Conservation (phyloP, 2,113 vertebrate species). For the Neolamprologus devosi region DNA sequence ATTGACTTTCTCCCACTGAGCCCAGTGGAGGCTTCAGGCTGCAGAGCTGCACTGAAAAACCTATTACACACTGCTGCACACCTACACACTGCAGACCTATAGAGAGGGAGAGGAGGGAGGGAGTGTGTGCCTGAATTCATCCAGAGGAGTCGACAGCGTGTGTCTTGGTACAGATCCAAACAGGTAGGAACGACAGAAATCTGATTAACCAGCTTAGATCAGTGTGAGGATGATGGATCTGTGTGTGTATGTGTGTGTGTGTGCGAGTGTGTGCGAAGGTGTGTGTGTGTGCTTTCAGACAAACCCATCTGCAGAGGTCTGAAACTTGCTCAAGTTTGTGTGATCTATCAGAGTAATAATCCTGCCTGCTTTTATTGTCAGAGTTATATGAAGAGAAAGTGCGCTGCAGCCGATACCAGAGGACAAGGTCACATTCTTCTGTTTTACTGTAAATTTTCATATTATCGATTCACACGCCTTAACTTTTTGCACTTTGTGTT, state of each 20-base stretch:
- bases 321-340: not conserved
- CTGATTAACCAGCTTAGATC: conserved; percentile 30
- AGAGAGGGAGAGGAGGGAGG: not conserved
- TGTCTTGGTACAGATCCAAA: conserved; percentile 33
- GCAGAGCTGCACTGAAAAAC: conserved; percentile 35
- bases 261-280: not conserved
- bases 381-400: not conserved
- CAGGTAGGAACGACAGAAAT: conserved; percentile 17
- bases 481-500: not conserved
- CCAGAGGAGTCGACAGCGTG: conserved; percentile 2
- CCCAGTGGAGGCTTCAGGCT: conserved; percentile 37
- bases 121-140: conserved; percentile 3
- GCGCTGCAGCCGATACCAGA: not conserved
- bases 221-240: not conserved
- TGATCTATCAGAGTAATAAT: not conserved
- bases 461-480: not conserved
- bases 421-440: not conserved
- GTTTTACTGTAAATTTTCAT: not conserved
- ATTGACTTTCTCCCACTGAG: conserved; percentile 62
- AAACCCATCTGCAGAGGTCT: not conserved
- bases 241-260: not conserved
- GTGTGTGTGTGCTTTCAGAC: not conserved
- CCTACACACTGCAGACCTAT: conserved; percentile 48
- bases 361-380: not conserved
- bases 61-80: conserved; percentile 50